phyloP scores from a whole-genome alignment of 2,888 invertebrate species.

The Drosophila hawaiiensis region DNA sequence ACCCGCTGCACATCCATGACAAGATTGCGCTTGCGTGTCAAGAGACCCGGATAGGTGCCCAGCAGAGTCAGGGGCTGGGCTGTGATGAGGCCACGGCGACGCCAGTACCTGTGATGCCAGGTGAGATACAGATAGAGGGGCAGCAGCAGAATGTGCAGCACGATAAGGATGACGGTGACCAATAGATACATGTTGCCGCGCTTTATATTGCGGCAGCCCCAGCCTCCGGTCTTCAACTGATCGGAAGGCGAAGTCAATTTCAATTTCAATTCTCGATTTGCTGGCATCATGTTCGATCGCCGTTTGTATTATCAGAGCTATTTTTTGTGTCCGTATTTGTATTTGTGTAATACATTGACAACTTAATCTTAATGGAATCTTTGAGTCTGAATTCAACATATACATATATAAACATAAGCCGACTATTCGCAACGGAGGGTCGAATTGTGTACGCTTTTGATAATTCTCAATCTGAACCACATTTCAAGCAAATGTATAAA shows the following conservation, averaged over 20 bases:
- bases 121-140: constrained; percentile 76
- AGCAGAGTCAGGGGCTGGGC: constrained; percentile 82
- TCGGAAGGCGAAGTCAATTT: background rate
- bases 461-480: background rate
- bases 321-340: background rate
- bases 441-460: no score
- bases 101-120: constrained; percentile 84
- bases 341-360: constrained; percentile 11
- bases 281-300: constrained; percentile 12
- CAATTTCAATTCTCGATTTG: background rate
- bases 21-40: constrained; percentile 76
- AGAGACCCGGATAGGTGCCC: constrained; percentile 82
- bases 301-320: background rate
- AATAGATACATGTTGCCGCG: constrained; percentile 50
- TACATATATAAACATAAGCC: background rate
- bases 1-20: constrained; percentile 83
- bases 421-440: background rate
- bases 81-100: constrained; percentile 79
- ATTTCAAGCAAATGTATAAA: background rate
- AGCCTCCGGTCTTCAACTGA: constrained; percentile 40
- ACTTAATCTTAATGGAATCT: constrained; percentile 16
- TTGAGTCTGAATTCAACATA: background rate
- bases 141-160: constrained; percentile 55
- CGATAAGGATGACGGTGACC: constrained; percentile 37
- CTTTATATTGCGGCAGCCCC: constrained; percentile 74